Percentiles rank a stretch among this genome's conserved stretches.
These are phyloP conservation scores for Camponotus fellah DNA, from an alignment of 2,888 invertebrate genomes.

Conservation along the genomic window DNA sequence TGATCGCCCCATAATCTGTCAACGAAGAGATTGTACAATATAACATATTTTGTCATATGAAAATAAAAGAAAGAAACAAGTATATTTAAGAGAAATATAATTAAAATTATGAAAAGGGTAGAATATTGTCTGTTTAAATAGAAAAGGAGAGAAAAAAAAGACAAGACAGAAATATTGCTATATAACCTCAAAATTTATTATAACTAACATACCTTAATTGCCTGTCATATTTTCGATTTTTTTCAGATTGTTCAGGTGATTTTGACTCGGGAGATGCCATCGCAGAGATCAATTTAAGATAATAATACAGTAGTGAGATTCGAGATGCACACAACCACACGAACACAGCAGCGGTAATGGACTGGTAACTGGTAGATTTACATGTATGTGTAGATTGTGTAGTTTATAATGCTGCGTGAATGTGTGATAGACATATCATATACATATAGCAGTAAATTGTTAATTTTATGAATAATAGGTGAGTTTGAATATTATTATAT, in stretches of 20 bases:
- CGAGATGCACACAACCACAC: not conserved
- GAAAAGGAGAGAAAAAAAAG: not conserved
- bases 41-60: not conserved
- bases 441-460: not conserved
- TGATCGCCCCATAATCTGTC: slow-evolving; percentile 98
- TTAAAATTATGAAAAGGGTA: not conserved
- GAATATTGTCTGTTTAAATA: not conserved
- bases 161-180: not conserved
- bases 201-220: slow-evolving; percentile 87
- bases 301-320: not conserved
- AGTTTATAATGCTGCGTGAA: not conserved
- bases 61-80: not conserved
- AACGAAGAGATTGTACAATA: not conserved
- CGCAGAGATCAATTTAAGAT: not conserved
- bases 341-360: not conserved
- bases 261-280: slow-evolving; percentile 91
- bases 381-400: not conserved
- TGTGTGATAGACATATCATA: not conserved
- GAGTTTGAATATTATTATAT: not conserved
- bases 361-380: not conserved
- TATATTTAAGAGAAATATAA: not conserved
- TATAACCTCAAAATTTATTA: slow-evolving; percentile 52
- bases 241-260: slow-evolving; percentile 92
- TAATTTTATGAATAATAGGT: not conserved
- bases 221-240: slow-evolving; percentile 93